Evolutionary conservation across 2,888 invertebrate genomes (phyloP), one percentile per base, ranked within the genome.

Genomic region (Perizoma affinitatum): DNA sequence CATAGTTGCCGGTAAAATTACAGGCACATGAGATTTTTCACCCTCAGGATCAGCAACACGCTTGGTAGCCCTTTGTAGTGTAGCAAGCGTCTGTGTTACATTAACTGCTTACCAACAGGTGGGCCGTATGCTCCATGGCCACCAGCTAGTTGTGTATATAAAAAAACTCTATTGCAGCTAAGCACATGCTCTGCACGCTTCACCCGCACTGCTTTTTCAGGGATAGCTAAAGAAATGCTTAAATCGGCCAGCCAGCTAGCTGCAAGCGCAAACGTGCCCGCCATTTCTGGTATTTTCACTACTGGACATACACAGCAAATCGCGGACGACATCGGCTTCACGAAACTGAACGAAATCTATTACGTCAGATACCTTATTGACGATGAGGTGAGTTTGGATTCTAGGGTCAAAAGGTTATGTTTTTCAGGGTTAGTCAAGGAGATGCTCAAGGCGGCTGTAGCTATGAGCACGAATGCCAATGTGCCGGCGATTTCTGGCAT

Each of bases 141-240:
- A n/a, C n/a, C n/a, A n/a, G n/a, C n/a, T 22, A 22, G 22, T 22
- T 2, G 22, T 22, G 3, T 22, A 22, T 22, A 22, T 22, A 22
- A 22, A 3, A 22, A 22, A 22, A 22, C 22, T 3, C 22, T 22
- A 22, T 22, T 22, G 22, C 22, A 22, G 22, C 22, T 22, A 22
- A 22, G 22, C 38, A 38, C 38, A 38, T 22, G 22, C 22, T 2
- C 22, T 22, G 22, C 35, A 42, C 22, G n/a, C 33, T 56, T 38
- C 11, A 50, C 52, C 42, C 40, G 41, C 60, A 60, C 55, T 33
- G 57, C 61, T 53, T 61, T 79, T 76, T 4, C 75, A 90, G 92
- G 90, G 8, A 77, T 92, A 67, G 86, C 75, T 0, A 88, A 85
- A 65, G 86, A 89, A 47, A 78, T 92, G 82, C 56, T 90, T 1